A percentile compares a stretch with the other conserved stretches of the same genome.
Conservation (phyloP, 2,113 vertebrate genomes). For the Sus scrofa region T2T-Sscrofa CM000824.6:139801001-139801500, state of each 20-base stretch:
- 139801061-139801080: not conserved
- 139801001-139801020: not conserved
- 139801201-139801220: not conserved
- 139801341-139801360: slow-evolving; percentile 21
- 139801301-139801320: not conserved
- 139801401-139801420: not conserved
- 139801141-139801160: not conserved
- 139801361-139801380: not conserved
- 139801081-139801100: not conserved
- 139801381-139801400: not conserved
- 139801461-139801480: not conserved
- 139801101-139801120: not conserved
- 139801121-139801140: slow-evolving; percentile 53
- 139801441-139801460: not conserved
- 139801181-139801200: not conserved
- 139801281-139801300: not conserved
- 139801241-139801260: not conserved
- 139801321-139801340: not conserved
- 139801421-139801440: not conserved
- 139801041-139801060: not conserved
- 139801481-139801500: not conserved
- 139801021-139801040: not conserved
- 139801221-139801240: not conserved
- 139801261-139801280: slow-evolving; percentile 1
- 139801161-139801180: not conserved